Percentiles rank a stretch among this genome's conserved stretches.
Evolutionary conservation across 2,113 vertebrate genomes (phyloP).

Genomic region (Larimichthys crocea): DNA sequence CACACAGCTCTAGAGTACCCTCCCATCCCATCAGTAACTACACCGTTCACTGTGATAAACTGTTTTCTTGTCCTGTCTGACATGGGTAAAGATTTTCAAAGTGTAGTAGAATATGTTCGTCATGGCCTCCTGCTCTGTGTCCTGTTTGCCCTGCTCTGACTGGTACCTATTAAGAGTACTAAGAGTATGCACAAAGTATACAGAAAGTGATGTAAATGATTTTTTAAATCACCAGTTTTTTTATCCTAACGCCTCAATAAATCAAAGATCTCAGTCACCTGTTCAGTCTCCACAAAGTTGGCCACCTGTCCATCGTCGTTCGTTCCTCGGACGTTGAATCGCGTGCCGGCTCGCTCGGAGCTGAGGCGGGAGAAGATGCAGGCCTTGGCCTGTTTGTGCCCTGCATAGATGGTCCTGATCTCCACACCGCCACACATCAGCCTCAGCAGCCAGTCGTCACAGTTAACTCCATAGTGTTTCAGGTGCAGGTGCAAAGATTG

Average conservation of each 20-base stretch:
- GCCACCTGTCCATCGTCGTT: slow-evolving; percentile 98
- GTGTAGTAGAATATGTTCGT: background rate
- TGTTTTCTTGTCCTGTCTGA: background rate
- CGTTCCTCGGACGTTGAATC: slow-evolving; percentile 97
- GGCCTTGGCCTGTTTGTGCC: slow-evolving; percentile 98
- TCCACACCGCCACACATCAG: slow-evolving; percentile 99
- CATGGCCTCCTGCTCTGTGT: background rate
- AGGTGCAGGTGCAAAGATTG: slow-evolving; percentile 96
- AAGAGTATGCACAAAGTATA: background rate
- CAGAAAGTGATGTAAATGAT: background rate
- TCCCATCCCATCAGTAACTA: background rate
- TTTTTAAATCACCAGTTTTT: background rate
- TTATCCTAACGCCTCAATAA: background rate
- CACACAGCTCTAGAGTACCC: background rate
- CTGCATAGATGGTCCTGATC: slow-evolving; percentile 97
- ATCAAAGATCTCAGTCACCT: slow-evolving; percentile 81
- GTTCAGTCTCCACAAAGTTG: slow-evolving; percentile 98
- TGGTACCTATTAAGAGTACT: background rate
- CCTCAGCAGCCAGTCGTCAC: slow-evolving; percentile 95
- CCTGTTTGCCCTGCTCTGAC: background rate
- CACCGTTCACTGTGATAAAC: background rate
- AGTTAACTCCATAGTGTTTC: slow-evolving; percentile 97
- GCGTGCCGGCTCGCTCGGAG: slow-evolving; percentile 95
- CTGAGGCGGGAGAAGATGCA: slow-evolving; percentile 97
- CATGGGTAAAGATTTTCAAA: background rate